Conservation (phyloP, 35 echinoderm and acorn worm species). For the Hemicentrotus pulcherrimus region DNA sequence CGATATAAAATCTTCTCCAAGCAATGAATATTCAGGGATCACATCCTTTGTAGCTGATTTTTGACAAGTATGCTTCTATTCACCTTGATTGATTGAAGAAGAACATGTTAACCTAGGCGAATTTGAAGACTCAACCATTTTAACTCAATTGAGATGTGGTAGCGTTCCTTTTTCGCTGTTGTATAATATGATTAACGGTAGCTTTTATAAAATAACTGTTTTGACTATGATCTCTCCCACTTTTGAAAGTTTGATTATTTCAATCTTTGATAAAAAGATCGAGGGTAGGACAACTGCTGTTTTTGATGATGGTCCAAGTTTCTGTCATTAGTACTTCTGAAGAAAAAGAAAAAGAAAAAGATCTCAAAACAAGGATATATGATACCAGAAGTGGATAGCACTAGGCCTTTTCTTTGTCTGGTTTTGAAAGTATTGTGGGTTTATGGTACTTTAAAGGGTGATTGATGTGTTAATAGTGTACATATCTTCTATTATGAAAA, state of each 20-base stretch:
- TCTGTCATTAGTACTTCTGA: neutral
- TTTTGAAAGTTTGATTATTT: neutral
- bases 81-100: too few species aligned
- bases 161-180: too few species aligned
- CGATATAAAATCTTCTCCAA: too few species aligned
- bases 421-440: neutral
- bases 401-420: neutral
- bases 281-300: neutral
- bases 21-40: too few species aligned
- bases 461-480: neutral
- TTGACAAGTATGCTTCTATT: too few species aligned
- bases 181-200: too few species aligned
- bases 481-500: neutral
- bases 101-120: too few species aligned
- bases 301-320: slow-evolving; percentile 5
- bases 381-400: neutral
- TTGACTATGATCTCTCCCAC: neutral
- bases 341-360: neutral
- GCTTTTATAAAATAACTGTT: too few species aligned
- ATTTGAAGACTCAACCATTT: too few species aligned
- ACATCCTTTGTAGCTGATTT: too few species aligned
- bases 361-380: slow-evolving; percentile 4
- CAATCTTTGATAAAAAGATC: neutral
- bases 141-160: too few species aligned
- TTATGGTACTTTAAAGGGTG: neutral